Evolutionary conservation across 2,888 invertebrate species (phyloP), one percentile per base, ranked within the genome.

Genomic region (Ommatoiulus sabulosus): DNA sequence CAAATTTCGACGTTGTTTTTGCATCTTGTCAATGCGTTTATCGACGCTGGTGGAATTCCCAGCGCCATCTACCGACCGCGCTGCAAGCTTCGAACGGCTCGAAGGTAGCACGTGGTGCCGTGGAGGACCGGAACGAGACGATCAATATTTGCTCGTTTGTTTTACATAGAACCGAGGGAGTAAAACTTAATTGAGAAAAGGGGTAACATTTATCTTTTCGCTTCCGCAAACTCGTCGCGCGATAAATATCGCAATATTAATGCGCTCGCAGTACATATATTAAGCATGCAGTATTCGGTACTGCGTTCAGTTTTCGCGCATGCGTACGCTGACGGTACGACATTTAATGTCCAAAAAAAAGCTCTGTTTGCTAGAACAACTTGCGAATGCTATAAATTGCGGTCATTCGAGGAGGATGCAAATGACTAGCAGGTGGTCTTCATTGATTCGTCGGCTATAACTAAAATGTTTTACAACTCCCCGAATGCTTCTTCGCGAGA

Each of bases 71-170:
- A 80, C 12, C 80, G 80, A 35, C 80, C 35, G 35, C 8, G 35
- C 24, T 12, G 3, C 10, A 20, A 80, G 35, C 80, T 35, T 35
- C 1, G 63, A 17, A n/a, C 5, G 6, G 17, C 80, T 12, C 24
- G 35, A 20, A 7, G 24, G 72, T 24, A 72, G 17, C 72, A 72
- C 72, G 72, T 72, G 72, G 80, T n/a, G n/a, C 17, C n/a, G 63
- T n/a, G 63, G 63, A 63, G n/a, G 4, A 63, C 63, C 63, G n/a
- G 63, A 63, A 80, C 8, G 80, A 80, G 20, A 80, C 80, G 80
- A 80, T 80, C 80, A 80, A 80, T 80, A 80, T 80, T 80, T 80
- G 80, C 80, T 80, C 80, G 80, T 80, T 80, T 80, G 80, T 80
- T 80, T 80, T 80, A 80, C 80, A 80, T 80, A 80, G 80, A 80